Base-by-base conservation (phyloP, 1,140 invertebrate species). In the Lepeophtheirus salmonis region DNA sequence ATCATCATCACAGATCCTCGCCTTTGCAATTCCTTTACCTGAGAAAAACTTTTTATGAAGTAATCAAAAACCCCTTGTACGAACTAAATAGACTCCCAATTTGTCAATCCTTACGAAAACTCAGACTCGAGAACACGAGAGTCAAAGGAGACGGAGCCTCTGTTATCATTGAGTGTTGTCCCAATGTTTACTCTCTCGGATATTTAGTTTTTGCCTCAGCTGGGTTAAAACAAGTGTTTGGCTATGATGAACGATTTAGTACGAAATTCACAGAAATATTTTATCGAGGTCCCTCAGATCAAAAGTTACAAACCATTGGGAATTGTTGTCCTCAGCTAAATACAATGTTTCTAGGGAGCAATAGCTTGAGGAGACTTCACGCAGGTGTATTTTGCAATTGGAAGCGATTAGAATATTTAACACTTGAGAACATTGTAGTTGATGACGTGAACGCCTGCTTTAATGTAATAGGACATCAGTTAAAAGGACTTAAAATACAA, bases 231-330 rank as follows among this genome's bases (percentile, higher is more conserved):
- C 59, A 61, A 25, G 59, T 61, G 2, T 61, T 53, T 61, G 59
- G 59, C 18, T 54, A 61, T 26, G 59, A 61, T 17, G 50, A 53
- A 13, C 14, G 14, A 3, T n/a, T 22, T 13, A 25, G 17, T 18
- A 61, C 59, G 1, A 61, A 61, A 25, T 25, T 61, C 48, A 61
- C 59, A 17, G 59, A 61, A 61, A 61, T 61, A 6, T 61, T 61
- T 23, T 61, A 61, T 18, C 49, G 59, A 1, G 59, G 59, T 18
- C 59, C 59, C 17, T 61, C 59, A 2, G 59, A 61, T 50, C 59
- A 53, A 56, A 61, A 61, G 21, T 23, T 61, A 4, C 59, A 56
- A 23, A 61, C 59, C 1, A 61, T 61, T 20, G 57, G 23, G 16
- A 60, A 60, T 24, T 17, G 13, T 22, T 60, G 57, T 16, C 49